Evolutionary conservation across 2,797 vertebrate species (phyloP).

Genomic region (Poeciliopsis presidionis): DNA sequence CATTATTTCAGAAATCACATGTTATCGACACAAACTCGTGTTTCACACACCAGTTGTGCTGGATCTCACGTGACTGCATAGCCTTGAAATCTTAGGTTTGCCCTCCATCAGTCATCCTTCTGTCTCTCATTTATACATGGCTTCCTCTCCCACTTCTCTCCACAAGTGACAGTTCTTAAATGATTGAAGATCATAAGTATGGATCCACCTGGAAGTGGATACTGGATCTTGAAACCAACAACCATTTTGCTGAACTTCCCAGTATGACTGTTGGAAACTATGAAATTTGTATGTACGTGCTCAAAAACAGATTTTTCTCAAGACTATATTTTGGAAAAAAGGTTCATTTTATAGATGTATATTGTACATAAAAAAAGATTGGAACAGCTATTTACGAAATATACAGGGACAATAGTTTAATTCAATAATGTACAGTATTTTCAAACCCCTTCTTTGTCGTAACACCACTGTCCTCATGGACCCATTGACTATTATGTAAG

Average conservation of each 20-base stretch:
- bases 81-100: neutral
- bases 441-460: too few relatives aligned
- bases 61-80: neutral
- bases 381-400: neutral
- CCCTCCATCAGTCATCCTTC: neutral
- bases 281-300: neutral
- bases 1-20: conserved; percentile 3
- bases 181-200: neutral
- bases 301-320: neutral
- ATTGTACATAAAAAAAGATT: neutral
- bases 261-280: neutral
- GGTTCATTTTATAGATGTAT: neutral
- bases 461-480: too few relatives aligned
- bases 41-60: neutral
- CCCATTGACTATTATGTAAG: too few relatives aligned
- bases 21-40: neutral
- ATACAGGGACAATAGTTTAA: neutral
- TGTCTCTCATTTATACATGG: neutral
- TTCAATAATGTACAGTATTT: too few relatives aligned
- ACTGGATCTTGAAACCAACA: neutral
- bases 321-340: neutral
- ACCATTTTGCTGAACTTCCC: neutral
- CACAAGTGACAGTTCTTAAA: neutral
- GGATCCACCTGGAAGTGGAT: too few relatives aligned
- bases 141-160: neutral